phyloP scores from a whole-genome alignment of 1,140 invertebrate species.

The Brachionus sp. region DNA sequence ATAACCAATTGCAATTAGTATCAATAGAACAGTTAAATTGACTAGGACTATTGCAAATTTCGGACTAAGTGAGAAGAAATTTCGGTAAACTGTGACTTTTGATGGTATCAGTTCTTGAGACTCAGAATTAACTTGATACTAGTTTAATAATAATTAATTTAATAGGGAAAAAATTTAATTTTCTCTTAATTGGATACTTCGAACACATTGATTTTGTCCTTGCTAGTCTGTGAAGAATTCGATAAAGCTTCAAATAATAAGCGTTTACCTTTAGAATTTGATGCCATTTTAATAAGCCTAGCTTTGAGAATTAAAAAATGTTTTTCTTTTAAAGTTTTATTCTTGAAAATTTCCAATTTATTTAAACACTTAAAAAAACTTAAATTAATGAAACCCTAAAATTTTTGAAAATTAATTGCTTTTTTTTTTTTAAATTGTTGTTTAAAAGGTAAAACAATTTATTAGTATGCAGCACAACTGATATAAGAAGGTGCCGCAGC shows the following conservation, averaged over 20 bases:
- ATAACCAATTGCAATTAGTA: neutral
- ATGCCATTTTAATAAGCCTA: neutral
- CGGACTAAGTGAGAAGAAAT: neutral
- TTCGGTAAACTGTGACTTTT: neutral
- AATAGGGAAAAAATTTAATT: neutral
- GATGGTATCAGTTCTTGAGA: neutral
- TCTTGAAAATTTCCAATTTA: neutral
- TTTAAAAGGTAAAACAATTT: neutral
- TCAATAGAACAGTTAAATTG: neutral
- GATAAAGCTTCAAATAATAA: neutral
- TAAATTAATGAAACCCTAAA: conserved; percentile 5
- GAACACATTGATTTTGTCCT: neutral
- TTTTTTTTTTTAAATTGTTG: neutral
- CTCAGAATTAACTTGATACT: neutral
- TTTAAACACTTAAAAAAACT: neutral
- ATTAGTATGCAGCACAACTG: neutral
- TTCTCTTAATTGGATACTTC: neutral
- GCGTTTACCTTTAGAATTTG: neutral
- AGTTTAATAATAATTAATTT: neutral
- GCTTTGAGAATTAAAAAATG: neutral
- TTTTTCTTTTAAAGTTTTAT: neutral
- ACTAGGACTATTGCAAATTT: neutral
- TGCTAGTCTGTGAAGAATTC: neutral
- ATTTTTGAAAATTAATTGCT: neutral
- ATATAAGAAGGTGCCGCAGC: neutral